These are phyloP conservation scores for Yoshiicerus persimilis DNA, from an alignment of 1,140 invertebrate genomes.

Conservation along the genomic window DNA sequence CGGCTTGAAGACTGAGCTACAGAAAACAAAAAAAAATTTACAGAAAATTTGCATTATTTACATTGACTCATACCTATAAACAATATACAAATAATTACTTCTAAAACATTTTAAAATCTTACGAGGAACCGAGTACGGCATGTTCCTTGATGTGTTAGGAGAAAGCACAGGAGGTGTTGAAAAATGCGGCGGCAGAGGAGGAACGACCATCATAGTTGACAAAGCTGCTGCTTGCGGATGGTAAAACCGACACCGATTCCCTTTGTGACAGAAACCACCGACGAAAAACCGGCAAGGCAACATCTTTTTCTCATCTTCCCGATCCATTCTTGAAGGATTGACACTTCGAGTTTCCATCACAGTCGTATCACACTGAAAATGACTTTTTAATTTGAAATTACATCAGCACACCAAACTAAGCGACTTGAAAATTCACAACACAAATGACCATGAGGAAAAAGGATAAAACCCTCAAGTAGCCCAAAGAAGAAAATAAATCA, in stretches of 20 bases:
- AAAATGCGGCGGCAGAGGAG: constrained; percentile 37
- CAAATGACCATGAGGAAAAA: too few relatives aligned
- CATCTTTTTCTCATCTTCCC: constrained; percentile 48
- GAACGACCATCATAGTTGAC: constrained; percentile 32
- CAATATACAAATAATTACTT: not conserved
- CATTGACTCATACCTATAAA: not conserved
- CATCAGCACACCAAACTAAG: too few relatives aligned
- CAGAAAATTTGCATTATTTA: not conserved
- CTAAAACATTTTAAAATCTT: not conserved
- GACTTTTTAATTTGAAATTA: not conserved
- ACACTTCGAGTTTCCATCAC: not conserved
- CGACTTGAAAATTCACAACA: too few relatives aligned
- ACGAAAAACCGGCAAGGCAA: constrained; percentile 46
- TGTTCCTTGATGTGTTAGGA: not conserved
- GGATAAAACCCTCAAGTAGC: too few relatives aligned
- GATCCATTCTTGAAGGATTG: constrained; percentile 24
- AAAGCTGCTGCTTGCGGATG: constrained; percentile 32
- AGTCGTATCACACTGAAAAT: not conserved
- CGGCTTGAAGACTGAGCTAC: not conserved
- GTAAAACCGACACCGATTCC: constrained; percentile 44
- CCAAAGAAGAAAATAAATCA: too few relatives aligned
- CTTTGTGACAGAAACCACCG: constrained; percentile 44
- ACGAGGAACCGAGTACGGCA: not conserved
- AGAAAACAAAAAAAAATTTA: not conserved
- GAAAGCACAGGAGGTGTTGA: not conserved